A percentile compares a stretch with the other conserved stretches of the same genome.
Conservation (phyloP, 2,888 invertebrate genomes). For the Rambutsinella grinnellia region DNA sequence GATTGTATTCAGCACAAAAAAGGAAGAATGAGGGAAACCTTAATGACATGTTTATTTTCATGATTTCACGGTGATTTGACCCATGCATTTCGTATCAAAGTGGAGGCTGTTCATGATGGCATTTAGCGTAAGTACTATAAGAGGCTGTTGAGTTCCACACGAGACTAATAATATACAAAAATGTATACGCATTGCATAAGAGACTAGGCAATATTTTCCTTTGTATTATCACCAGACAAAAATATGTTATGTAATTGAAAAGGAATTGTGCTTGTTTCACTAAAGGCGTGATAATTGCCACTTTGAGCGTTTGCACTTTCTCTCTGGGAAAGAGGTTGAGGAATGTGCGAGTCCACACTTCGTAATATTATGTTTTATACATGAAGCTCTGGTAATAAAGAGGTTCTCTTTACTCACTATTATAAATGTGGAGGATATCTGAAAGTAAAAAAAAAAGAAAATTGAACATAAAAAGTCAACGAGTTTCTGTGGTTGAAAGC, state of each 20-base stretch:
- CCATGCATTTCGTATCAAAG: slow-evolving; percentile 3
- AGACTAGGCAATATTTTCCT: no score
- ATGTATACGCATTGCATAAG: not conserved
- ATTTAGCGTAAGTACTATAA: not conserved
- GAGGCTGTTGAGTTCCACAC: not conserved
- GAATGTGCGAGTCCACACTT: not conserved
- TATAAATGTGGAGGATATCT: no score
- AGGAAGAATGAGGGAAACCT: slow-evolving; percentile 13
- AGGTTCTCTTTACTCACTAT: not conserved
- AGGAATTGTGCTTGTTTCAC: not conserved
- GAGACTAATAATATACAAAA: not conserved
- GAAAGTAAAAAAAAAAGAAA: not conserved
- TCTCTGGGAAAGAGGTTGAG: not conserved
- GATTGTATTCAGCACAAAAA: slow-evolving; percentile 3
- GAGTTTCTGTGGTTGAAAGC: slow-evolving; percentile 17
- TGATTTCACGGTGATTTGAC: slow-evolving; percentile 39
- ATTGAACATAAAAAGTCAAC: slow-evolving; percentile 8
- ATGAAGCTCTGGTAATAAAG: not conserved
- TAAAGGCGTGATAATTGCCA: slow-evolving; percentile 37
- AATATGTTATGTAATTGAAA: slow-evolving; percentile 27
- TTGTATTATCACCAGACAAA: no score
- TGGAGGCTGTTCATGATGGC: not conserved
- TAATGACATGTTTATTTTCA: slow-evolving; percentile 46
- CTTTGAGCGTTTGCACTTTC: slow-evolving; percentile 5
- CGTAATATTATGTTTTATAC: not conserved